Conservation (phyloP, 2,113 vertebrate genomes). For the Salvelinus namaycush region DNA sequence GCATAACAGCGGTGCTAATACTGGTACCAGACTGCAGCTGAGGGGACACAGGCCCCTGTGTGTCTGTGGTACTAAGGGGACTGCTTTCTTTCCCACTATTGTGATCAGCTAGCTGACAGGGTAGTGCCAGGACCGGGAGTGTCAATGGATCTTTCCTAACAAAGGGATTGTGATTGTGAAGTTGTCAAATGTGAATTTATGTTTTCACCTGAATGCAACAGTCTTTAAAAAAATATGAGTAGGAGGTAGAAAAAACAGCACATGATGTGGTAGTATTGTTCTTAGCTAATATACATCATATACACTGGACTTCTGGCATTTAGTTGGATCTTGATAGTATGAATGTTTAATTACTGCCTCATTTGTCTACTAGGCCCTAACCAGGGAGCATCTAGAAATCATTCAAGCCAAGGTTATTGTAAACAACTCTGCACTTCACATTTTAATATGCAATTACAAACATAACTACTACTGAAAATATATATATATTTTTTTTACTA, state of each 20-base stretch:
- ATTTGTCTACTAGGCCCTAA: no score
- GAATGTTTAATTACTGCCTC: no score
- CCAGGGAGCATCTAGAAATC: no score
- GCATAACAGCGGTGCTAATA: slow-evolving; percentile 12
- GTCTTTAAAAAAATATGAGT: neutral
- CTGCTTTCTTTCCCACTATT: slow-evolving; percentile 39
- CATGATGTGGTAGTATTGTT: no score
- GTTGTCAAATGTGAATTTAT: neutral
- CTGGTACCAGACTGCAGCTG: slow-evolving; percentile 37
- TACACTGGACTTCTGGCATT: no score
- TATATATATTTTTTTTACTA: no score
- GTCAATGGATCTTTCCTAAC: slow-evolving; percentile 54
- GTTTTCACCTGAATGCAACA: neutral
- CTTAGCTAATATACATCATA: no score
- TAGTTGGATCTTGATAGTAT: no score
- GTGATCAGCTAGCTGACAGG: slow-evolving; percentile 47
- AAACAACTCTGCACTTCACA: neutral
- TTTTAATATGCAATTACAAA: neutral
- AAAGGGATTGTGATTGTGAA: slow-evolving; percentile 27
- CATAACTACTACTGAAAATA: neutral
- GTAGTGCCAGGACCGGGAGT: slow-evolving; percentile 55
- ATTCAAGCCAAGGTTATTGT: neutral
- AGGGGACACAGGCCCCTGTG: slow-evolving; percentile 63
- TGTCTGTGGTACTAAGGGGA: slow-evolving; percentile 40
- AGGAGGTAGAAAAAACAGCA: no score